Conservation (phyloP, 1,140 invertebrate species). For the Pseudomyrmex flavicornis region DNA sequence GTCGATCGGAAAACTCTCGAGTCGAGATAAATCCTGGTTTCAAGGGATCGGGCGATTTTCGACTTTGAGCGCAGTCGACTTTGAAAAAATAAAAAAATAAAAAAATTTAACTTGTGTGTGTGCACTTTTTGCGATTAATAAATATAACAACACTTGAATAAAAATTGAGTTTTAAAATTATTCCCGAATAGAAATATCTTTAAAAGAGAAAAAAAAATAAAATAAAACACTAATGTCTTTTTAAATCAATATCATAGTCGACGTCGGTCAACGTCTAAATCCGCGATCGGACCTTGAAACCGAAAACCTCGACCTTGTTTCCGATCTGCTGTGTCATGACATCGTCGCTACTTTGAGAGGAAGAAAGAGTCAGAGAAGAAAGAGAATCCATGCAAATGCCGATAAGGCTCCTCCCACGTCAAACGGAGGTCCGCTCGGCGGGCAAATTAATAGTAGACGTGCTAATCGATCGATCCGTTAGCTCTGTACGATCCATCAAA, state of each 20-base stretch:
- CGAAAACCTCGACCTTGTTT: constrained; percentile 15
- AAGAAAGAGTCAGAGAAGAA: constrained; percentile 44
- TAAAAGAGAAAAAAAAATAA: neutral
- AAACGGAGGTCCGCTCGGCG: constrained; percentile 39
- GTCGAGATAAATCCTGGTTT: constrained; percentile 17
- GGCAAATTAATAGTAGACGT: constrained; percentile 34
- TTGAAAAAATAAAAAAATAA: neutral
- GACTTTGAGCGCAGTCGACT: neutral
- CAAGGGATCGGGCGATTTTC: constrained; percentile 8
- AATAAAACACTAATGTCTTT: neutral
- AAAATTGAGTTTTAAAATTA: too few relatives aligned
- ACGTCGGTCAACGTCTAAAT: constrained; percentile 12
- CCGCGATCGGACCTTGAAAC: neutral
- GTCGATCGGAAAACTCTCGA: constrained; percentile 12
- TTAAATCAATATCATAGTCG: neutral
- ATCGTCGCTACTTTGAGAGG: constrained; percentile 35
- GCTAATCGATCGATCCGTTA: constrained; percentile 49
- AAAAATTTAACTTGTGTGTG: neutral
- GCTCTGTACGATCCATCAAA: constrained; percentile 45
- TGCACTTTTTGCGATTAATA: too few relatives aligned
- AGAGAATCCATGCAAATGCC: constrained; percentile 47
- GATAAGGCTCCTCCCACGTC: constrained; percentile 36
- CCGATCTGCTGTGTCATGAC: constrained; percentile 8
- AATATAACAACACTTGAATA: too few relatives aligned
- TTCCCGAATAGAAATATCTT: neutral